Base-by-base conservation (phyloP, 2,113 vertebrate species). In the Stegastes partitus region DNA sequence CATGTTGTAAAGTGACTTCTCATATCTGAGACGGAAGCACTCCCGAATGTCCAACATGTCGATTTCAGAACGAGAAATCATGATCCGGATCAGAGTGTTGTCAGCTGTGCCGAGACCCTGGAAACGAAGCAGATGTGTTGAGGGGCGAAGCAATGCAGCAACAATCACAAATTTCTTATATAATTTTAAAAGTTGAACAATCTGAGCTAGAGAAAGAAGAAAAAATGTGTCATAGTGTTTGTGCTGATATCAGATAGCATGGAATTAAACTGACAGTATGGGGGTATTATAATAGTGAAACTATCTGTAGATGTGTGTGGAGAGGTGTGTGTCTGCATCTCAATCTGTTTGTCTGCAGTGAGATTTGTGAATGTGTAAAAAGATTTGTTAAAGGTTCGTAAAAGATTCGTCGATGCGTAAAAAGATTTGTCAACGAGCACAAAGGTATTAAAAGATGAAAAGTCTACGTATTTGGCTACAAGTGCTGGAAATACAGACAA, bases 1-100 rank as follows among this genome's bases (percentile, higher is more conserved):
- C 97, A 97, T 99, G 87, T 93, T 96, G 89, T 97, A 94, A 25
- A 99, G 96, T 0, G 98, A 99, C 85, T 98, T 99, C 47, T 98
- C 97, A 0, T 97, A 99, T 62, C 94, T 94, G 78, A 97, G 96
- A 83, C 98, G 94, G 93, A 99, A 99, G 85, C 96, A 97, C 88
- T 99, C 98, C 11, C 98, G 93, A 61, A 99, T 98, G 86, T 99
- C 98, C 80, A 99, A 87, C 95, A 99, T 98, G 89, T 99, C 98
- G 0, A 96, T 93, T 93, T 99, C 97, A 0, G 96, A 96, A 51
- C 97, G 97, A 31, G 93, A 96, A 79, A 99, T 96, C 98, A 99
- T 98, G 93, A 99, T 98, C 63, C 98, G 95, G 89, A 99, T 99
- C 90, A 99, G 91, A 0, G 96, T 98, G 95, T 98, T 97, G 93